phyloP scores from a whole-genome alignment of 2,113 vertebrate genomes.

The Canis aureus region DNA sequence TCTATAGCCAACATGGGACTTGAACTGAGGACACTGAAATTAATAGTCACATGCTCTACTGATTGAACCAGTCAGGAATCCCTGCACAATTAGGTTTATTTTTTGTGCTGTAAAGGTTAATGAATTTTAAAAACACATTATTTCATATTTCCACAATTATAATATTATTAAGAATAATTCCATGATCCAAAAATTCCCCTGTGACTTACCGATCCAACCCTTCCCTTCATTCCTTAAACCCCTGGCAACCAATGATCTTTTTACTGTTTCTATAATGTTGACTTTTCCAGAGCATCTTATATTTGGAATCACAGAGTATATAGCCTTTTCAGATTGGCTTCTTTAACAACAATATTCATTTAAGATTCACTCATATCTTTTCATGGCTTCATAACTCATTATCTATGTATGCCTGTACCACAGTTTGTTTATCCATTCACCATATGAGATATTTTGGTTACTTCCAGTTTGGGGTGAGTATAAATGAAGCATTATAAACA shows the following conservation, averaged over 20 bases:
- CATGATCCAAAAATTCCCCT: background rate
- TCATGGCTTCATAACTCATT: background rate
- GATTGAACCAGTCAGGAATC: background rate
- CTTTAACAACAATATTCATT: background rate
- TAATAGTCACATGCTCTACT: background rate
- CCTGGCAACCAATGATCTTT: background rate
- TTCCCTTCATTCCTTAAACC: background rate
- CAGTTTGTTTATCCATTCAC: background rate
- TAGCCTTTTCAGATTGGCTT: background rate
- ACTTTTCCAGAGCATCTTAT: background rate
- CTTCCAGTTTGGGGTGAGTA: background rate
- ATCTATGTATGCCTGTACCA: background rate
- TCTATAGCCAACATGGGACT: background rate
- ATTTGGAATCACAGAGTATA: background rate
- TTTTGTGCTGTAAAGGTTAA: background rate
- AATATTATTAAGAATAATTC: background rate
- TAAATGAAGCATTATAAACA: background rate
- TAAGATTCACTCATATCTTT: background rate
- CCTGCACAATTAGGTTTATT: background rate
- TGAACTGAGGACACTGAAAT: background rate
- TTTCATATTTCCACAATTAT: background rate
- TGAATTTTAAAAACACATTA: background rate
- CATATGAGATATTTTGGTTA: background rate
- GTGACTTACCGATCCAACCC: background rate
- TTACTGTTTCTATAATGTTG: background rate